Evolutionary conservation across 2,888 invertebrate genomes (phyloP), one percentile per base, ranked within the genome.

Genomic region (Mythimna loreyi): DNA sequence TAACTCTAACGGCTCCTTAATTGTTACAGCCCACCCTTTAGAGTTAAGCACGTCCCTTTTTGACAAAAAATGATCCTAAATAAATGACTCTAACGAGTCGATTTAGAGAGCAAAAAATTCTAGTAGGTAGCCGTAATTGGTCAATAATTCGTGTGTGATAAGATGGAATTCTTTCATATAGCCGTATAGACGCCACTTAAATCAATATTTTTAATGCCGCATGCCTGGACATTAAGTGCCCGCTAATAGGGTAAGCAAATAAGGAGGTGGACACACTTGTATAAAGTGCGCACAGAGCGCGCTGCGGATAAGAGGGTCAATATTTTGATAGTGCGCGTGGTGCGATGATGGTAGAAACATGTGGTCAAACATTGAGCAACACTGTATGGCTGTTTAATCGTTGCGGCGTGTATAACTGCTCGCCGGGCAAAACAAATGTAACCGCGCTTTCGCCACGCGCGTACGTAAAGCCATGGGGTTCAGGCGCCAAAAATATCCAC

Each of bases 291-390:
- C 86, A 92, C 92, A 93, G 89, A 92, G 91, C 90, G 90, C 86
- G 89, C 90, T 85, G 93, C 88, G 92, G 91, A 93, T 94, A 91
- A 94, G 94, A 93, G 93, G 89, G 92, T 94, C 93, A 95, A 96
- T 96, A 95, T 96, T 95, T 91, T 96, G 94, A 93, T 95, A 94
- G 93, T 82, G 86, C 93, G 92, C 92, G 93, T 92, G 94, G 91
- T 92, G 80, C 67, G 67, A 73, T 78, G 72, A 75, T 79, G 89
- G 88, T 92, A 87, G 91, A 90, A 92, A 94, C 94, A 94, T 94
- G 92, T 94, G 95, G 92, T 92, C 91, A 95, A 95, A 95, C 90
- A 94, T 96, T 96, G 93, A 92, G 95, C 93, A 95, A 95, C 86
- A 83, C 83, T 82, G 80, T 89, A 86, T 85, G 85, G 87, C 83